Conservation (phyloP, 1,140 invertebrate species). For the Habropoda laboriosa region DNA sequence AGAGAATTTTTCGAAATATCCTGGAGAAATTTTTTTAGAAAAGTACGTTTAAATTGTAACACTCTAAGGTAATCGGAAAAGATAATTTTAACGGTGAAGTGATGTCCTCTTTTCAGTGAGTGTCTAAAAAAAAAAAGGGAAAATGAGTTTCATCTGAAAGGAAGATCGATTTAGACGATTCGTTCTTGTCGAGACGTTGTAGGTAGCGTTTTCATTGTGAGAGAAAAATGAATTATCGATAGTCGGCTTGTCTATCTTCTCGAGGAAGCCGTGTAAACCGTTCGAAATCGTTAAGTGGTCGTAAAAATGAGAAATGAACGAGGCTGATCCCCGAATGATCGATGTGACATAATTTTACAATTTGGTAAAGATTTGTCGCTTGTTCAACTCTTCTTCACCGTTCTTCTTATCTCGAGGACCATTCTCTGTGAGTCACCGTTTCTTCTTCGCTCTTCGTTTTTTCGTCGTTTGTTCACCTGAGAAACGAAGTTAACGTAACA, state of each 20-base stretch:
- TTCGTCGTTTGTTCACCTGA: background rate
- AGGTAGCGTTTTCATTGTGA: background rate
- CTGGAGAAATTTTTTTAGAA: too few species aligned
- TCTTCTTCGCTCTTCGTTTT: too few species aligned
- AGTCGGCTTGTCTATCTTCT: background rate
- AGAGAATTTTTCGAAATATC: too few species aligned
- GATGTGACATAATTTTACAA: background rate
- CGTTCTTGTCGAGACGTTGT: background rate
- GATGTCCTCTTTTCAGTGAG: background rate
- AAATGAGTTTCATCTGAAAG: background rate
- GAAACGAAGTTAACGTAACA: too few species aligned
- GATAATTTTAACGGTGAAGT: too few species aligned
- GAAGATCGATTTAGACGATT: background rate
- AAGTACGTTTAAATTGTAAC: too few species aligned
- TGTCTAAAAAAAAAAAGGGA: background rate
- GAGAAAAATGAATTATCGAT: background rate
- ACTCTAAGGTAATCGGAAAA: too few species aligned
- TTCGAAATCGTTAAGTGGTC: background rate
- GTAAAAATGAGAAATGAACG: background rate
- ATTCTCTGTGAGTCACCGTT: too few species aligned
- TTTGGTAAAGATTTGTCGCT: constrained; percentile 8
- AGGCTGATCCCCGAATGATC: background rate
- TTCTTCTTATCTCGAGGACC: too few species aligned
- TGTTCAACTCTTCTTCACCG: too few species aligned
- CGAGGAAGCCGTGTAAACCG: background rate